phyloP scores from a whole-genome alignment of 1,140 invertebrate species.

The Brachionus rubens region DNA sequence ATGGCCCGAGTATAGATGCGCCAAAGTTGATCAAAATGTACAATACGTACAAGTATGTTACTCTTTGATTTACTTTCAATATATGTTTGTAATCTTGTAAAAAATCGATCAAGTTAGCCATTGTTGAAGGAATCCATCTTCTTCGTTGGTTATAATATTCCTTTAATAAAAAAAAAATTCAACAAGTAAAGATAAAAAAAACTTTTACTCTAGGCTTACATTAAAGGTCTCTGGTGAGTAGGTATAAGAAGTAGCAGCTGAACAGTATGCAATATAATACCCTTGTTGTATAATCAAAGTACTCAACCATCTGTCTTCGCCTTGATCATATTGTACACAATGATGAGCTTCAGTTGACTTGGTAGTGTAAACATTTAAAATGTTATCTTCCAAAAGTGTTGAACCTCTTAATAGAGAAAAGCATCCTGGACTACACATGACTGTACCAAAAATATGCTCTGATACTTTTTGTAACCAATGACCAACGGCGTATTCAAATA shows the following conservation, averaged over 20 bases:
- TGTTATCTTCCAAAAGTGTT: conserved; percentile 67
- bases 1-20: conserved; percentile 66
- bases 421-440: conserved; percentile 67
- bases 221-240: conserved; percentile 66
- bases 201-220: neutral
- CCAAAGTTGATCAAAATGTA: conserved; percentile 60
- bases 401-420: conserved; percentile 66
- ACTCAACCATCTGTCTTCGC: conserved; percentile 69
- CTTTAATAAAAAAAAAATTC: conserved; percentile 44
- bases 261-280: conserved; percentile 68
- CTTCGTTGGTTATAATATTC: conserved; percentile 64
- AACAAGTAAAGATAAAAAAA: no score
- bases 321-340: conserved; percentile 68
- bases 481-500: conserved; percentile 69
- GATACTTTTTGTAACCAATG: conserved; percentile 71
- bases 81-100: conserved; percentile 63
- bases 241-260: conserved; percentile 68
- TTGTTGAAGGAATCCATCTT: conserved; percentile 67
- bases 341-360: conserved; percentile 64
- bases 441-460: conserved; percentile 69
- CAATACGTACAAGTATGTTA: conserved; percentile 64
- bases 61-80: conserved; percentile 65
- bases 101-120: conserved; percentile 68
- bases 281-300: conserved; percentile 67
- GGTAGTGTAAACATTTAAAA: conserved; percentile 66